These are phyloP conservation scores for Mechanitis mazaeus DNA, from an alignment of 2,888 invertebrate genomes.

Conservation along the genomic window DNA sequence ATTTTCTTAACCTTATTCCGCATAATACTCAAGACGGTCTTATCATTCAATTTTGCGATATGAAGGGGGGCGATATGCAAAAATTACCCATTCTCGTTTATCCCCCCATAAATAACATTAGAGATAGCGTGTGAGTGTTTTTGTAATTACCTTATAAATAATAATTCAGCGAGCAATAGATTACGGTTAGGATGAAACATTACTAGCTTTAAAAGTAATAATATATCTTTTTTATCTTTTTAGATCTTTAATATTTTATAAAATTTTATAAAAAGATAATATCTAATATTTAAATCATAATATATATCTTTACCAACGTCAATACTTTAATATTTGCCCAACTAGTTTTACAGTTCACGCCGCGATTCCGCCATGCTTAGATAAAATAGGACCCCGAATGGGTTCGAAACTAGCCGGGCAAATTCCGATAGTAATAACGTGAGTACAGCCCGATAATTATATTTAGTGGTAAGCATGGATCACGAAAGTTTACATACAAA, in stretches of 20 bases:
- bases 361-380: too few species aligned
- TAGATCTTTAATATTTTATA: background rate
- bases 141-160: constrained; percentile 77
- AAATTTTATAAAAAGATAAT: too few species aligned
- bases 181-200: constrained; percentile 69
- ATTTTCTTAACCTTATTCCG: constrained; percentile 32
- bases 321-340: too few species aligned
- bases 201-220: constrained; percentile 26
- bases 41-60: constrained; percentile 68
- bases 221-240: background rate
- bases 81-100: constrained; percentile 66
- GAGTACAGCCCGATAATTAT: too few species aligned
- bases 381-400: too few species aligned
- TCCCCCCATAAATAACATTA: constrained; percentile 74
- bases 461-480: too few species aligned
- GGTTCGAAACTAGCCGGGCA: too few species aligned
- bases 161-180: constrained; percentile 69
- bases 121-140: constrained; percentile 70
- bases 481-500: too few species aligned
- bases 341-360: too few species aligned
- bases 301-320: background rate
- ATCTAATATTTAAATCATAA: background rate
- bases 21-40: constrained; percentile 32
- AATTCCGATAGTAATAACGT: too few species aligned
- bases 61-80: constrained; percentile 65